Percentiles rank a stretch among this genome's conserved stretches.
phyloP scores from a whole-genome alignment of 2,888 invertebrate species.

The Cephus sareptanus region DNA sequence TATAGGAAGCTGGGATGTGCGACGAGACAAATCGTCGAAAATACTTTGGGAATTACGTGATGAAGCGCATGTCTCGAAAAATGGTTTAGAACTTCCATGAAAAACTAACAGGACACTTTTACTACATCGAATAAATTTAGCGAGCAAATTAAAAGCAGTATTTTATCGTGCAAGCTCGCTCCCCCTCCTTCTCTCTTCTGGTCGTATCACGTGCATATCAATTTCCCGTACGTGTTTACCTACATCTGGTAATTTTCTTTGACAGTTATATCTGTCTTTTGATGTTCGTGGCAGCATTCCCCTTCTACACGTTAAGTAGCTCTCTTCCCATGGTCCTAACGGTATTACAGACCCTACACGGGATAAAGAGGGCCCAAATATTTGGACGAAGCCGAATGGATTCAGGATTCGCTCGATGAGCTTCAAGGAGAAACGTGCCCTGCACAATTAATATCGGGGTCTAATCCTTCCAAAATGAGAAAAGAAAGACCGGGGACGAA shows the following conservation, averaged over 20 bases:
- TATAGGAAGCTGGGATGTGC: no score
- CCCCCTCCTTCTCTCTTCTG: not conserved
- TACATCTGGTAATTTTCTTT: not conserved
- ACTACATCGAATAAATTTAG: conserved; percentile 33
- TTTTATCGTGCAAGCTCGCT: conserved; percentile 24
- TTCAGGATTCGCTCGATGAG: not conserved
- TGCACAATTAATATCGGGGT: conserved; percentile 18
- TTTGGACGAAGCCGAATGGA: no score
- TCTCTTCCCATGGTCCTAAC: no score
- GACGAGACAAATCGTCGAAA: not conserved
- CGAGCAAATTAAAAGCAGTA: conserved; percentile 36
- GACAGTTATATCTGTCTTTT: not conserved
- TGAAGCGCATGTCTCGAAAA: conserved; percentile 33
- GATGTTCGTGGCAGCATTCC: no score
- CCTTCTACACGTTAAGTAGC: no score
- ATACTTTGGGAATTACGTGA: conserved; percentile 24
- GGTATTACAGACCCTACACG: no score
- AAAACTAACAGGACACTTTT: conserved; percentile 31
- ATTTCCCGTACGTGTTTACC: conserved; percentile 11
- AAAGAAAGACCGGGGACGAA: conserved; percentile 11
- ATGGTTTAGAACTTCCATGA: conserved; percentile 25
- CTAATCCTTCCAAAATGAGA: conserved; percentile 12
- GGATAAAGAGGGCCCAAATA: no score
- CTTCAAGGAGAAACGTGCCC: conserved; percentile 1
- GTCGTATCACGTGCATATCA: conserved; percentile 9